Conservation (phyloP, 2,888 invertebrate species). For the Spisula subtruncata region DNA sequence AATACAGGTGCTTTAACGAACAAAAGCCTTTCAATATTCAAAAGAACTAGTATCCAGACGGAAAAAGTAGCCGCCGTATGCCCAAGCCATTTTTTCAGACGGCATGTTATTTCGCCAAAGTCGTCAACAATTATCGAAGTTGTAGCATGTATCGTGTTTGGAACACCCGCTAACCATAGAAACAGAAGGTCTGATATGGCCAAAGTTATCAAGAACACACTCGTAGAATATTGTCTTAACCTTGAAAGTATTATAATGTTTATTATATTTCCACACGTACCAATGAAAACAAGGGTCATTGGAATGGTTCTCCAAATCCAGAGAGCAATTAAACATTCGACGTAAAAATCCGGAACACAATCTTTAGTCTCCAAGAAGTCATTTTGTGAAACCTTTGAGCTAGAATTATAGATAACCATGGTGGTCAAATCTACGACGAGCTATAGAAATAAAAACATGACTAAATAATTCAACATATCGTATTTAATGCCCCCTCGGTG, state of each 20-base stretch:
- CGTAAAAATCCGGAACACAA: slow-evolving; percentile 12
- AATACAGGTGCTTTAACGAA: no score
- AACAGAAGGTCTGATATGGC: no score
- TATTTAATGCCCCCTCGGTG: no score
- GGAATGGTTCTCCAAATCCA: no score
- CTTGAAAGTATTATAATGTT: no score
- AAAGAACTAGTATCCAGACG: slow-evolving; percentile 31
- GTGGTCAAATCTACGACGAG: no score
- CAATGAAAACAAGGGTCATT: slow-evolving; percentile 25
- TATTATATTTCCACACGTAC: no score
- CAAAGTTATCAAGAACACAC: no score
- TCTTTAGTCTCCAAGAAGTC: neutral
- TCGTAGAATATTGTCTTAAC: no score
- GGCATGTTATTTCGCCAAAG: slow-evolving; percentile 20
- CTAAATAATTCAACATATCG: no score
- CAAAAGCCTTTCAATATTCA: no score
- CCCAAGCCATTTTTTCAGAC: slow-evolving; percentile 11
- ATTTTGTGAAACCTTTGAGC: neutral
- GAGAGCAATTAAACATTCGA: neutral
- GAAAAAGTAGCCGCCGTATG: slow-evolving; percentile 32
- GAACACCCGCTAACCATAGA: slow-evolving; percentile 38
- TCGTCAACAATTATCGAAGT: neutral
- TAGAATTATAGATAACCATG: neutral
- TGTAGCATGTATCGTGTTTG: neutral
- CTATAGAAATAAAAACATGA: no score